Evolutionary conservation across 2,113 vertebrate species (phyloP).

Genomic region (Indicator indicator): DNA sequence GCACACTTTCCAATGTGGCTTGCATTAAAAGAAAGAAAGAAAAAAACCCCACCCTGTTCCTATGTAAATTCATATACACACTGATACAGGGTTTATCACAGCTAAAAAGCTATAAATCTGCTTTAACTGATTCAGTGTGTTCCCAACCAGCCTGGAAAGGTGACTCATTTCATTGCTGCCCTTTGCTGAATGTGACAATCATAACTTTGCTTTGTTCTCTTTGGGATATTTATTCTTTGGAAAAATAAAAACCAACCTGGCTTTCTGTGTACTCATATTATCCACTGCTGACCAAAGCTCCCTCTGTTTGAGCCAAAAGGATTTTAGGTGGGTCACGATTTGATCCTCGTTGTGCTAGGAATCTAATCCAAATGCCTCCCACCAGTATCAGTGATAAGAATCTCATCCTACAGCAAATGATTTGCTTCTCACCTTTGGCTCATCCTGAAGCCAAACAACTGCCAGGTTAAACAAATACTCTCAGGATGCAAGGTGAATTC

Average conservation of each 20-base stretch:
- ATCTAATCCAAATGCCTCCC: conserved; percentile 48
- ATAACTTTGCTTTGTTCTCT: neutral
- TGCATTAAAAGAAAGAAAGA: conserved; percentile 59
- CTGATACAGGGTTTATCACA: conserved; percentile 67
- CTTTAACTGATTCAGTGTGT: conserved; percentile 52
- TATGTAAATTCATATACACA: conserved; percentile 51
- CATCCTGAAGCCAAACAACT: conserved; percentile 65
- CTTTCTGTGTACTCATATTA: conserved; percentile 15
- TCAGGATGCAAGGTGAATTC: conserved; percentile 57
- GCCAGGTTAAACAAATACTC: conserved; percentile 72
- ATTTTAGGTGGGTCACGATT: conserved; percentile 36
- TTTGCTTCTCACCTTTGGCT: conserved; percentile 73
- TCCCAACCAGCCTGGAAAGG: conserved; percentile 9
- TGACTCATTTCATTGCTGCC: conserved; percentile 18
- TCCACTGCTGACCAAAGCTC: neutral
- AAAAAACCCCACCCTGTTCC: neutral
- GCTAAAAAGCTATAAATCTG: conserved; percentile 45
- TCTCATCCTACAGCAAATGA: conserved; percentile 32
- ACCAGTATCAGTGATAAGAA: neutral
- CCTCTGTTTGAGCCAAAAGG: neutral
- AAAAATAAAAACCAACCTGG: neutral
- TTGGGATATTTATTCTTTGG: neutral
- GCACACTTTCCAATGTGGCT: conserved; percentile 74
- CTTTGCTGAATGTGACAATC: conserved; percentile 18
- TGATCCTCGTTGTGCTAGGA: conserved; percentile 12